These are phyloP conservation scores for Irena cyanogastra DNA, from an alignment of 2,113 vertebrate species.

Conservation along the genomic window DNA sequence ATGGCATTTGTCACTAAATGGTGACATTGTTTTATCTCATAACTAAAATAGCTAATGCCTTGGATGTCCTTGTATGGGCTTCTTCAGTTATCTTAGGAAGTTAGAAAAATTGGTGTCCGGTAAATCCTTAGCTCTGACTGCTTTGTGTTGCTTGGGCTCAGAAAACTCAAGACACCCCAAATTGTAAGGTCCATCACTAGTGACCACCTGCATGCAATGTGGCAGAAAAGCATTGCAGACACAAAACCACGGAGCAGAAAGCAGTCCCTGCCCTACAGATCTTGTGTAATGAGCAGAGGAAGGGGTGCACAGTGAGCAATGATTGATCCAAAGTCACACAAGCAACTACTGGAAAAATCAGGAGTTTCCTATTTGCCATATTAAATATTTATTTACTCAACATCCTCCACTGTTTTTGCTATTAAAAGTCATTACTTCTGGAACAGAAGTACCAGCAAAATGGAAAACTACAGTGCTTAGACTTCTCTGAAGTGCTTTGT, in stretches of 20 bases:
- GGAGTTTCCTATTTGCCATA: background rate
- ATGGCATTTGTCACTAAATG: background rate
- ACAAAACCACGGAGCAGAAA: background rate
- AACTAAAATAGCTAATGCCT: background rate
- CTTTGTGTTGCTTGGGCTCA: background rate
- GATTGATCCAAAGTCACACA: background rate
- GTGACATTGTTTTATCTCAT: background rate
- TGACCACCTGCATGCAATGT: rapidly evolving
- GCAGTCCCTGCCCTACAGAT: background rate
- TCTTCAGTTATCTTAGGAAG: background rate
- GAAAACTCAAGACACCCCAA: background rate
- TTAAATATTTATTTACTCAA: background rate
- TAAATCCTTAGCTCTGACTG: background rate
- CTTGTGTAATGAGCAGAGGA: background rate
- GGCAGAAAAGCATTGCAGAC: background rate
- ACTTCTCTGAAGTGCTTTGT: background rate
- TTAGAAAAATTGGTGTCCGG: background rate
- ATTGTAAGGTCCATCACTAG: background rate
- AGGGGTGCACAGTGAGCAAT: background rate
- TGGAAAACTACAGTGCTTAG: background rate
- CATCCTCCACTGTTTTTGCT: background rate
- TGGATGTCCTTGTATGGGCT: background rate
- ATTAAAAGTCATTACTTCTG: background rate
- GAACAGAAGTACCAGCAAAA: background rate
- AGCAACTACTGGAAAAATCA: background rate